Evolutionary conservation across 2,797 vertebrate genomes (phyloP), one percentile per base, ranked within the genome.

Genomic region (Sebastes oblongus): DNA sequence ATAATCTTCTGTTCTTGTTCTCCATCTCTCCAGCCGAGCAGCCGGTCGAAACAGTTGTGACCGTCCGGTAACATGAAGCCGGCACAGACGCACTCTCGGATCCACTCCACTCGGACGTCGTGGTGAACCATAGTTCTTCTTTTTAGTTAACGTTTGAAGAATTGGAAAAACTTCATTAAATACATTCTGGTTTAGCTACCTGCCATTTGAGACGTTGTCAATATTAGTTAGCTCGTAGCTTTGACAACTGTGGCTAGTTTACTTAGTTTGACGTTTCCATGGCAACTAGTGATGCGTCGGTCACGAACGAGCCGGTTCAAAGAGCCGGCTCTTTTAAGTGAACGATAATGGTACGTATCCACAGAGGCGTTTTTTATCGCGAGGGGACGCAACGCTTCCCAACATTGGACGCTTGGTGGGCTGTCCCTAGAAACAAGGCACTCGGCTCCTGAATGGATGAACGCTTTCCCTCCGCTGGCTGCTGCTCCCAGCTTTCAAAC

Each of bases 61-160:
- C 93, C 0, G 0, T 84, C 92, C 0, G 46, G 65, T 29, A 98
- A 66, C 62, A 82, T 71, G 46, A 98, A 94, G 4, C 88, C 86
- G 1, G 79, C 62, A 25, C 91, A 95, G 0, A 95, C 93, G 3
- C 93, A 92, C 73, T 96, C 93, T 75, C 96, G 94, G 64, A 98
- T 88, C 98, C 98, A 99, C 85, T 92, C 95, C 84, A 97, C 83
- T n/a, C 97, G 94, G 66, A 96, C 90, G 75, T 98, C 98, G 75
- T 93, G 92, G 89, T 95, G 85, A 10, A 87, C 83, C 96, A 97
- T 97, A 0, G 34, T 69, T 52, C 12, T 14, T 24, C 1, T n/a
- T 10, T 6, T 54, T 22, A 29, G 1, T 22, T 5, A 20, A 68
- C 20, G 50, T 52, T n/a, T 29, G 2, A 4, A 30, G 0, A 32